Evolutionary conservation across 2,888 invertebrate species (phyloP), one percentile per base, ranked within the genome.

Genomic region (Drosophila vallismaia): DNA sequence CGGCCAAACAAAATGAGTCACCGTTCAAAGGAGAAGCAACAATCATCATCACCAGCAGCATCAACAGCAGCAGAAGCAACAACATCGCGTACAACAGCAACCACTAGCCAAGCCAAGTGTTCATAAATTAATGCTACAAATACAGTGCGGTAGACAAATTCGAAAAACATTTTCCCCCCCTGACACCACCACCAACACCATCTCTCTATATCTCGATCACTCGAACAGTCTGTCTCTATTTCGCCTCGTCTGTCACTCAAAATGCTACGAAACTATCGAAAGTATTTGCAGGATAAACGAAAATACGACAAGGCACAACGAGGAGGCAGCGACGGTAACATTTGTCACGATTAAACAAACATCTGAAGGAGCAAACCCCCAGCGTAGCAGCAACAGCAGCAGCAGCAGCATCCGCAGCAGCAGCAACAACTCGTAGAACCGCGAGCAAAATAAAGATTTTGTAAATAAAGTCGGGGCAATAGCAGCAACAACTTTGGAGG

Each of bases 211-310:
- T 42, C 53, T 50, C 46, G 19, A 19, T 42, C 40, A 42, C 40
- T 42, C 46, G 31, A 50, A 40, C 62, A 46, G 53, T 50, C 46
- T 33, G 40, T 53, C 59, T 70, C 59, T 58, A 66, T 49, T 38
- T 66, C 54, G 80, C 62, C 36, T 51, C 51, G 50, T 45, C 79
- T 71, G 74, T 74, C 77, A 67, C 85, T 87, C 89, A 89, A 90
- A 90, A 89, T 89, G 89, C 88, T 88, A 89, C 80, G 89, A 86
- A 88, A 83, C 58, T 84, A 87, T 87, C 88, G 89, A 89, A 83
- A 80, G 68, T 86, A 86, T 79, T 77, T 89, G 76, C 88, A 86
- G 85, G 88, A 86, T 79, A 86, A 89, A 84, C 89, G 89, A 75
- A 88, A 89, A 84, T 86, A 84, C 86, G 88, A 86, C 57, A 88